Evolutionary conservation across 2,888 invertebrate species (phyloP).

Genomic region (Pyrrhia umbra): DNA sequence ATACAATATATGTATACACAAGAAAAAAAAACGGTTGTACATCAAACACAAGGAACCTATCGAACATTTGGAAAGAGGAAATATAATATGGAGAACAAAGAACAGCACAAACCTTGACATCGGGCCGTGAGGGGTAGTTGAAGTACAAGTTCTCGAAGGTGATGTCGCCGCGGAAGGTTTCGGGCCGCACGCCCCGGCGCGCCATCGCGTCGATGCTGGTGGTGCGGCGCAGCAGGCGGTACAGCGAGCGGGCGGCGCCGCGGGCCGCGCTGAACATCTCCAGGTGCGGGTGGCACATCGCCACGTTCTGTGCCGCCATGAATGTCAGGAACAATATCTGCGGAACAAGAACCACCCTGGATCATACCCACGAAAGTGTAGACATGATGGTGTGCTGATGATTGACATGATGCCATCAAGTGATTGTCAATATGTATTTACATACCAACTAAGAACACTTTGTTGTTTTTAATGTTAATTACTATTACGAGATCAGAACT

Average conservation of each 20-base stretch:
- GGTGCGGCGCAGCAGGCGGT: constrained; percentile 91
- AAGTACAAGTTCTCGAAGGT: constrained; percentile 93
- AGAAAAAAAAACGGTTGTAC: too few relatives aligned
- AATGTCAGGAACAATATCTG: constrained; percentile 94
- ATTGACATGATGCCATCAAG: too few relatives aligned
- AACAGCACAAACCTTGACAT: constrained; percentile 90
- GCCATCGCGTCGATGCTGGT: constrained; percentile 76
- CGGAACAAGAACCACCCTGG: neutral
- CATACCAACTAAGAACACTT: too few relatives aligned
- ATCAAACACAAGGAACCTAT: too few relatives aligned
- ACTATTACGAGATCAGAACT: too few relatives aligned
- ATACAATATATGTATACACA: too few relatives aligned
- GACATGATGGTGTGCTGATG: too few relatives aligned
- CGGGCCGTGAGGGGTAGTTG: constrained; percentile 94
- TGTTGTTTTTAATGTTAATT: too few relatives aligned
- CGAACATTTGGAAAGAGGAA: too few relatives aligned
- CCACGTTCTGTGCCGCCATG: constrained; percentile 94
- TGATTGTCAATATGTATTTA: too few relatives aligned
- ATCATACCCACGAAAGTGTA: too few relatives aligned
- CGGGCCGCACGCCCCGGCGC: constrained; percentile 86
- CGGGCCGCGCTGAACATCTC: constrained; percentile 93
- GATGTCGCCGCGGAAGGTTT: constrained; percentile 91
- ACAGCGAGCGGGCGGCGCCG: constrained; percentile 93
- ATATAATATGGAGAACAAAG: too few relatives aligned
- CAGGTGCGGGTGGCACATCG: constrained; percentile 93